phyloP scores from a whole-genome alignment of 2,113 vertebrate genomes.

The Barnardius zonarius region DNA sequence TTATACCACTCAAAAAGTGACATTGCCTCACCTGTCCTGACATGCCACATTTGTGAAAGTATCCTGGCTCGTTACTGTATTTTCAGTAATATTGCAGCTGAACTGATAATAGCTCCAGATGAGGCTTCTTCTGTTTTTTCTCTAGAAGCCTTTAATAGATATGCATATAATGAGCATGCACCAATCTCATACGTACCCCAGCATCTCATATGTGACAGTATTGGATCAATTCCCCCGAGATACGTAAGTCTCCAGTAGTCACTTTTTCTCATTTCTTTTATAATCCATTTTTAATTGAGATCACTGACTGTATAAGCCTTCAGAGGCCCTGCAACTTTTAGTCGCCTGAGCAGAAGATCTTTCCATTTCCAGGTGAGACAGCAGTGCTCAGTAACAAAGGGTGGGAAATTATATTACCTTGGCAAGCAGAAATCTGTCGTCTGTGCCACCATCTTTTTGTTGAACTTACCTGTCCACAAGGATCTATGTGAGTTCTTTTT shows the following conservation, averaged over 20 bases:
- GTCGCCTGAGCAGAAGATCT: not conserved
- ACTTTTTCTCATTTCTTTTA: not conserved
- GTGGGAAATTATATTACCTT: not conserved
- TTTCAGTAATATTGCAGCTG: not conserved
- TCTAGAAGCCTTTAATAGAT: not conserved
- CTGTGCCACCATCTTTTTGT: not conserved
- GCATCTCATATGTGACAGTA: not conserved
- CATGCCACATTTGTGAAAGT: not conserved
- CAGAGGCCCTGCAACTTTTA: not conserved
- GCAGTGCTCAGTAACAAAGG: not conserved
- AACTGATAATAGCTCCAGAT: not conserved
- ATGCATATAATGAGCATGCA: fast-evolving
- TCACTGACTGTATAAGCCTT: not conserved
- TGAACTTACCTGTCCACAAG: not conserved
- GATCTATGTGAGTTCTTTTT: not conserved
- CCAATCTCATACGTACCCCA: fast-evolving
- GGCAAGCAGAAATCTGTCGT: not conserved
- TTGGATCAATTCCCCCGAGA: not conserved
- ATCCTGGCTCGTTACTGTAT: not conserved
- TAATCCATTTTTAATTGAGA: not conserved
- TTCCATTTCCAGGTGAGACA: not conserved
- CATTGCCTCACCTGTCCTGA: not conserved
- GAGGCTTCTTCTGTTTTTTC: not conserved
- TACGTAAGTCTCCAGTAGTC: fast-evolving
- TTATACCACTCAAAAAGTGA: not conserved